phyloP scores from a whole-genome alignment of 2,888 invertebrate species.

The Malthinus flaveolus region DNA sequence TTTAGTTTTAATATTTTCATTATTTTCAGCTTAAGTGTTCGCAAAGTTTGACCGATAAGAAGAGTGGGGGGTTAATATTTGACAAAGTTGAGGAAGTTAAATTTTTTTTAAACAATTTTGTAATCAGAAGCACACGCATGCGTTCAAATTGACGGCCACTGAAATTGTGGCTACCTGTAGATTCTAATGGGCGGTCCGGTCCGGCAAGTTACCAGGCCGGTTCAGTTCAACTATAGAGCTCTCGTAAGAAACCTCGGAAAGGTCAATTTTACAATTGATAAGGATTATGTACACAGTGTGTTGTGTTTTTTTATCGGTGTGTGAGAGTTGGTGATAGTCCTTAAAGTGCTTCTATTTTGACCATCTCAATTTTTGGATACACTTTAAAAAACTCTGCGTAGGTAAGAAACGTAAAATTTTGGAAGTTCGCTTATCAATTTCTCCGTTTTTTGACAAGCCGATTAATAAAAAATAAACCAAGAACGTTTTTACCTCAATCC shows the following conservation, averaged over 20 bases:
- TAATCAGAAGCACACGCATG: conserved; percentile 45
- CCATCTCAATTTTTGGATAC: conserved; percentile 2
- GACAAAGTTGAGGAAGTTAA: too few relatives aligned
- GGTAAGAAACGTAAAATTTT: not conserved
- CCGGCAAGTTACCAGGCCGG: conserved; percentile 50
- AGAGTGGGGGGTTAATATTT: too few relatives aligned
- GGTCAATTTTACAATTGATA: conserved; percentile 26
- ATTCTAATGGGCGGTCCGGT: conserved; percentile 51
- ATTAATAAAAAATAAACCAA: too few relatives aligned
- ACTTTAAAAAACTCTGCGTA: not conserved
- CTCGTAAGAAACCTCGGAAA: conserved; percentile 43
- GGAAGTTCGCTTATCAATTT: too few relatives aligned
- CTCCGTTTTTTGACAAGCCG: too few relatives aligned
- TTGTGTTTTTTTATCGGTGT: conserved; percentile 12
- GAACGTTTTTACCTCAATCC: too few relatives aligned
- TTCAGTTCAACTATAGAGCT: conserved; percentile 52
- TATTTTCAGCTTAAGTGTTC: too few relatives aligned
- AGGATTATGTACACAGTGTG: conserved; percentile 26
- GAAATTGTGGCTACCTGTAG: conserved; percentile 51
- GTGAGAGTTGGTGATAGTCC: conserved; percentile 8
- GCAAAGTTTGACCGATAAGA: too few relatives aligned
- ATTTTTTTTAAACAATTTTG: conserved; percentile 23
- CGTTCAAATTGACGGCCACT: conserved; percentile 45
- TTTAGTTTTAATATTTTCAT: too few relatives aligned
- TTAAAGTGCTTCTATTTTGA: too few relatives aligned